A percentile compares a stretch with the other conserved stretches of the same genome.
Conservation (phyloP, 2,888 invertebrate genomes). For the Andrena praecox region DNA sequence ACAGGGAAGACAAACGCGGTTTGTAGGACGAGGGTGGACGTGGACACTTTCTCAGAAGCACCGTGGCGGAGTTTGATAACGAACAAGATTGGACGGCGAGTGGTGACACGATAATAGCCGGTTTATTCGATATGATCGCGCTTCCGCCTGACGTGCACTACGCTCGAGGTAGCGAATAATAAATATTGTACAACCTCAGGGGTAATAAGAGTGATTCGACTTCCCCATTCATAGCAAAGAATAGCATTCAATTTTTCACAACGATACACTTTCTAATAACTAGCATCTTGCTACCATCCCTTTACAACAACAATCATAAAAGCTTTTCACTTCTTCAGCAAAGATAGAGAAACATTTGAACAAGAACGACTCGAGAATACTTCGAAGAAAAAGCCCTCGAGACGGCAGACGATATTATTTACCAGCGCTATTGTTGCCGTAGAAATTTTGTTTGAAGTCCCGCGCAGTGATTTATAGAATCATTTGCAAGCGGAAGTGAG, state of each 20-base stretch:
- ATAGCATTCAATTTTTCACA: background rate
- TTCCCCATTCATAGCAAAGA: background rate
- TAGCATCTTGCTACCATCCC: background rate
- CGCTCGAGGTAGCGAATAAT: background rate
- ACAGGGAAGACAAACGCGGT: constrained; percentile 39
- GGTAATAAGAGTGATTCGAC: background rate
- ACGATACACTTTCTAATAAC: background rate
- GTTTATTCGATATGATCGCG: constrained; percentile 37
- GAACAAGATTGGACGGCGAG: constrained; percentile 35
- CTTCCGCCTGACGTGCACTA: constrained; percentile 27
- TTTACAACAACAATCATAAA: too few relatives aligned
- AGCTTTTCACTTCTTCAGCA: too few relatives aligned
- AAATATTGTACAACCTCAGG: background rate
- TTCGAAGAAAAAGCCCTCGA: background rate
- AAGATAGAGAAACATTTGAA: too few relatives aligned
- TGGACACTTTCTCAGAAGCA: constrained; percentile 18
- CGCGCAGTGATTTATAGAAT: constrained; percentile 6
- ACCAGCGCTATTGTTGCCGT: background rate
- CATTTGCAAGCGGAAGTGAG: constrained; percentile 13
- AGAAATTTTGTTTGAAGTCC: constrained; percentile 4
- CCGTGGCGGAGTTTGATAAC: constrained; percentile 40
- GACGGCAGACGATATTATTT: background rate
- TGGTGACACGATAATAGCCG: constrained; percentile 52
- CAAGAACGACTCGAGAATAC: too few relatives aligned
- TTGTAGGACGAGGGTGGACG: constrained; percentile 35